Evolutionary conservation across 2,888 invertebrate genomes (phyloP).

Genomic region (Argyresthia goedartella): DNA sequence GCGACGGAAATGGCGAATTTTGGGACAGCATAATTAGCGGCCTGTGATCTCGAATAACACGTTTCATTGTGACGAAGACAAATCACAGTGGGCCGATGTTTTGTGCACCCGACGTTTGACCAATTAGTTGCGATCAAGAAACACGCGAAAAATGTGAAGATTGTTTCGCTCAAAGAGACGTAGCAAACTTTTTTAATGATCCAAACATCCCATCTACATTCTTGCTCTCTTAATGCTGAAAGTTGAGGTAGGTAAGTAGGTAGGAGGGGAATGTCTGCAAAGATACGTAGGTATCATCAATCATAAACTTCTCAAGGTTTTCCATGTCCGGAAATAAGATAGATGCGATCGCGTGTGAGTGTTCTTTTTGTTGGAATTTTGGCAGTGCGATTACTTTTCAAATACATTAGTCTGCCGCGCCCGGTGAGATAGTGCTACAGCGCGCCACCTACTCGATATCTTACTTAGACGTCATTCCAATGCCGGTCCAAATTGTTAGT

Average conservation of each 20-base stretch:
- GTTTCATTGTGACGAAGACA: background rate
- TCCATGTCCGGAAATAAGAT: background rate
- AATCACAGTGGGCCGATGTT: background rate
- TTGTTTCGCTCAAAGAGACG: background rate
- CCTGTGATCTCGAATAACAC: background rate
- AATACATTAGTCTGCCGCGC: too few species aligned
- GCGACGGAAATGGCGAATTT: constrained; percentile 4
- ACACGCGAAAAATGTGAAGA: background rate
- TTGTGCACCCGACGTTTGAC: background rate
- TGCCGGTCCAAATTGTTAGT: too few species aligned
- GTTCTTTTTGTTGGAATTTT: background rate
- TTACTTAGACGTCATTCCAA: too few species aligned
- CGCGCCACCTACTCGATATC: too few species aligned
- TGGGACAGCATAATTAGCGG: background rate
- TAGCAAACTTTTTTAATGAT: background rate
- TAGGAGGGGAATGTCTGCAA: background rate
- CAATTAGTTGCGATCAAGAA: background rate
- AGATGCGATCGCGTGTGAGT: background rate
- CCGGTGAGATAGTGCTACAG: too few species aligned
- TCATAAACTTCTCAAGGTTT: constrained; percentile 1
- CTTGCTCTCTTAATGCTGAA: background rate
- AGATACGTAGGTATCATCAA: background rate
- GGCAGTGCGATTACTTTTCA: too few species aligned
- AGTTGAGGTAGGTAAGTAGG: background rate
- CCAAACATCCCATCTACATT: background rate